Evolutionary conservation across 2,113 vertebrate species (phyloP), one percentile per base, ranked within the genome.

Genomic region (Alethe diademata): DNA sequence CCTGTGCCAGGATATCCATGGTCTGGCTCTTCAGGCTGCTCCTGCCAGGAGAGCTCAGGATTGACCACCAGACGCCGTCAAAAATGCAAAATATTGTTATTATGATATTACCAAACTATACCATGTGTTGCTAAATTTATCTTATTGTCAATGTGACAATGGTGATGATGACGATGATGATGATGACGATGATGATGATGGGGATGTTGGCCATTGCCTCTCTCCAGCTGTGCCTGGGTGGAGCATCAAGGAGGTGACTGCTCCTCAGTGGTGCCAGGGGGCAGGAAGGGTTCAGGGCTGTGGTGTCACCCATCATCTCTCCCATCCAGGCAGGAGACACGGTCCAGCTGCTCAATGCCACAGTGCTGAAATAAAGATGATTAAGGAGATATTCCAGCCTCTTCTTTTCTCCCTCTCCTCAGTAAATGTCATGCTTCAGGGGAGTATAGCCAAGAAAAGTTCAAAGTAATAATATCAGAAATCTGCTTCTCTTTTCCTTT

Each of bases 401-500:
- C 73, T 69, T 60, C 86, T 80, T 92, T 92, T 94, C 84, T 70
- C 8, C 83, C 70, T 79, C 65, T 78, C 86, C 83, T 96, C 56
- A 5, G 81, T 96, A 97, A 97, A 97, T 97, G 97, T 95, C 97
- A 97, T 20, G 69, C 96, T 98, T 95, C 93, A 85, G 84, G 96
- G 94, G 93, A 97, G 66, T 48, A 36, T 38, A 91, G 81, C 93
- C 86, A 93, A 96, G 95, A 95, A 97, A 97, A 97, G 97, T 97
- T 97, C 97, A 97, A 94, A 96, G 97, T 92, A 95, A 97, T 96
- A 92, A 97, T 95, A 96, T 96, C 92, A 95, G 82, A 96, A 95
- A 96, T 93, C 95, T 86, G 93, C 92, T 97, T 94, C 94, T 96
- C 93, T 97, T 88, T 96, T 95, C 88, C 90, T 95, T 95, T 87